Percentiles rank a stretch among this genome's conserved stretches.
Evolutionary conservation across 2,113 vertebrate genomes (phyloP).

Genomic region (Mirounga angustirostris): DNA sequence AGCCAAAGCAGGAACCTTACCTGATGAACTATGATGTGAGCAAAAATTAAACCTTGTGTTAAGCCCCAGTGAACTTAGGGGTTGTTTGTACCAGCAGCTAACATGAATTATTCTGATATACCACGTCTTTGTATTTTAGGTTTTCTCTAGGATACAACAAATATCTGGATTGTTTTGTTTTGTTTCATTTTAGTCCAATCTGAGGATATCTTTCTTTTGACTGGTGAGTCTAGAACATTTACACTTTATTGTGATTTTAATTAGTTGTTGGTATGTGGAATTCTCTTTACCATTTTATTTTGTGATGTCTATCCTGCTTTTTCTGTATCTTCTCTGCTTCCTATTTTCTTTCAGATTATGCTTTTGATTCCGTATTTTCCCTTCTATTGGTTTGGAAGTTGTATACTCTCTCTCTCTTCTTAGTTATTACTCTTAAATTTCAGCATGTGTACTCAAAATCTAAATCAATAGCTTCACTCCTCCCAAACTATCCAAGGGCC

Average conservation of each 20-base stretch:
- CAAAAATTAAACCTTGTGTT: conserved; percentile 45
- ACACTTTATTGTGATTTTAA: conserved; percentile 52
- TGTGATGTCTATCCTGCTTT: conserved; percentile 23
- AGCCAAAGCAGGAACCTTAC: background rate
- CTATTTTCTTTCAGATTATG: conserved; percentile 50
- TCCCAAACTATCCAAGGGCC: background rate
- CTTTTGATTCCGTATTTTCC: conserved; percentile 34
- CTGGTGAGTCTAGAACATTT: conserved; percentile 48
- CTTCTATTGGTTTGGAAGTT: conserved; percentile 25
- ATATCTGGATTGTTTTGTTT: conserved; percentile 33
- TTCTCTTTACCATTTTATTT: conserved; percentile 49
- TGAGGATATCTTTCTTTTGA: conserved; percentile 41
- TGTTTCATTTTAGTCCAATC: conserved; percentile 52
- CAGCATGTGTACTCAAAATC: conserved; percentile 16
- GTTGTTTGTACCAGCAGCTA: conserved; percentile 14
- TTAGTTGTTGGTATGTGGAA: conserved; percentile 6
- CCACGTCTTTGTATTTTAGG: conserved; percentile 40
- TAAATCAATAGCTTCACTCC: background rate
- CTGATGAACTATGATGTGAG: background rate
- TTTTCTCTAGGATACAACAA: conserved; percentile 44
- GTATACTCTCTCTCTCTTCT: conserved; percentile 24
- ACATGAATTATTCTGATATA: conserved; percentile 19
- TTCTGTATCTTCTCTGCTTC: background rate
- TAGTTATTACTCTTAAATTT: conserved; percentile 56
- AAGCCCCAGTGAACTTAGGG: background rate